A percentile compares a stretch with the other conserved stretches of the same genome.
These are phyloP conservation scores for Cladopsammia gracilis DNA, from an alignment of 64 coral and sea anemone genomes.

Conservation along the genomic window DNA sequence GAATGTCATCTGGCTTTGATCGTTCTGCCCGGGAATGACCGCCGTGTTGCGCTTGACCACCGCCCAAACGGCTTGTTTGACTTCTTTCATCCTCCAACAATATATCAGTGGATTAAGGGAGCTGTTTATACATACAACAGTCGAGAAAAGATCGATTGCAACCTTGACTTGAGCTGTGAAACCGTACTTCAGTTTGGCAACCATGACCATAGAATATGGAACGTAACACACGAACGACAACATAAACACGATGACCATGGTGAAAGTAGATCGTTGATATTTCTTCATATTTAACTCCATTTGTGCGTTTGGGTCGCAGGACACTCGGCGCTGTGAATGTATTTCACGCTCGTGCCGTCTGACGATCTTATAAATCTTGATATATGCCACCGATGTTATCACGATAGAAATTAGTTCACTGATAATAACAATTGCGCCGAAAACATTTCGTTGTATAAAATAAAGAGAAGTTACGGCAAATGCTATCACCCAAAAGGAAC, in stretches of 20 bases:
- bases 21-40: neutral
- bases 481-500: slow-evolving; percentile 20
- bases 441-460: slow-evolving; percentile 4
- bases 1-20: neutral
- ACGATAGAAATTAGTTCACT: neutral
- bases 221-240: slow-evolving; percentile 37
- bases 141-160: slow-evolving; percentile 38
- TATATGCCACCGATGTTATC: slow-evolving; percentile 30
- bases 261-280: slow-evolving; percentile 45
- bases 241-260: slow-evolving; percentile 42
- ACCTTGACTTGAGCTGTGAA: slow-evolving; percentile 14
- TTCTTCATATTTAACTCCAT: slow-evolving; percentile 35
- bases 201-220: slow-evolving; percentile 14
- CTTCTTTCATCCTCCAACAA: slow-evolving; percentile 26
- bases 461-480: slow-evolving; percentile 13
- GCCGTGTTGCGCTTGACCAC: slow-evolving; percentile 6
- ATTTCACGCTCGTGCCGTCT: slow-evolving; percentile 23
- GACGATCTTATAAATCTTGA: slow-evolving; percentile 53
- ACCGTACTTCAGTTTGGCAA: slow-evolving; percentile 26
- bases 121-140: slow-evolving; percentile 32
- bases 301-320: neutral
- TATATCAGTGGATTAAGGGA: slow-evolving; percentile 30
- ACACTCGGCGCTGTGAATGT: neutral
- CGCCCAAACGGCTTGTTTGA: slow-evolving; percentile 17
- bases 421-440: slow-evolving; percentile 1